phyloP scores from a whole-genome alignment of 2,797 vertebrate genomes.

The Anableps anableps region DNA sequence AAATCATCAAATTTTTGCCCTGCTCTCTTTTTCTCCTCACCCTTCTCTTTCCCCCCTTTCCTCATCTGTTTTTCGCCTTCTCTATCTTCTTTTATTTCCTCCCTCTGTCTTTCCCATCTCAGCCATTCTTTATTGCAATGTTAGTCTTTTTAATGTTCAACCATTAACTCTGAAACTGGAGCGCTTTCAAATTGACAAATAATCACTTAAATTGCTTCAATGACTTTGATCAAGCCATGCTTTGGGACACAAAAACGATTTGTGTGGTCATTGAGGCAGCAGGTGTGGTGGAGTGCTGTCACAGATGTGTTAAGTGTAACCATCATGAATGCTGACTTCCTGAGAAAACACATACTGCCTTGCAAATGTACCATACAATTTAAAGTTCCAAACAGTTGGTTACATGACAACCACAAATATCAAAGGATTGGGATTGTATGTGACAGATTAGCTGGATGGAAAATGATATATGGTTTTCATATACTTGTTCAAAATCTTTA shows the following conservation, averaged over 20 bases:
- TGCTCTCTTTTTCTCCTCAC: neutral
- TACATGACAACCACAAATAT: neutral
- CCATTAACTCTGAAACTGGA: slow-evolving; percentile 69
- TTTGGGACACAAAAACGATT: slow-evolving; percentile 57
- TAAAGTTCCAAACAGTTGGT: neutral
- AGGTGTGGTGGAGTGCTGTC: slow-evolving; percentile 26
- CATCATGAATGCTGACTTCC: slow-evolving; percentile 10
- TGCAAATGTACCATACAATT: neutral
- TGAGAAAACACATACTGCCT: neutral
- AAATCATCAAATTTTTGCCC: slow-evolving; percentile 32
- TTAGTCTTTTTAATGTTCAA: slow-evolving; percentile 59
- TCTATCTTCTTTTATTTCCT: slow-evolving; percentile 19
- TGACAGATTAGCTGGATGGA: neutral
- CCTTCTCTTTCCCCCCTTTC: slow-evolving; percentile 12
- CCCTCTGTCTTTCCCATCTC: slow-evolving; percentile 10
- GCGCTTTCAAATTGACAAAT: slow-evolving; percentile 71
- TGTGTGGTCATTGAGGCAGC: slow-evolving; percentile 28
- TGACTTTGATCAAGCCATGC: slow-evolving; percentile 67
- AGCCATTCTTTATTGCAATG: slow-evolving; percentile 32
- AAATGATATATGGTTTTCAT: neutral
- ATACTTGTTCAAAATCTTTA: neutral
- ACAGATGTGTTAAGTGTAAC: slow-evolving; percentile 24
- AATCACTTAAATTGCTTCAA: slow-evolving; percentile 72
- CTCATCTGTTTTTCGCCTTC: slow-evolving; percentile 12
- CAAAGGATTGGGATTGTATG: neutral